A percentile compares a stretch with the other conserved stretches of the same genome.
phyloP scores from a whole-genome alignment of 2,888 invertebrate species.

The Dasysyrphus albostriatus region DNA sequence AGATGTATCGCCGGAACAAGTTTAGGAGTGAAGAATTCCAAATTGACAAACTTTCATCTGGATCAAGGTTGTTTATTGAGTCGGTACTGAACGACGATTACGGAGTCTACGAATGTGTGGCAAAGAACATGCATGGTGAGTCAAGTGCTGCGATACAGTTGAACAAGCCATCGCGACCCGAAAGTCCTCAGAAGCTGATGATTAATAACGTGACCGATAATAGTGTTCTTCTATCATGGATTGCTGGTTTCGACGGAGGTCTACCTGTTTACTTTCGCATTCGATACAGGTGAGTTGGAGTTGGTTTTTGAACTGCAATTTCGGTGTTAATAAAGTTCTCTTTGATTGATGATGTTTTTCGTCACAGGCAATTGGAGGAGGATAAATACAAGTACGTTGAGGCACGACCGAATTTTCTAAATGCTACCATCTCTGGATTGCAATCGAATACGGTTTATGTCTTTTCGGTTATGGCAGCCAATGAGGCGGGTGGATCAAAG shows the following conservation, averaged over 20 bases:
- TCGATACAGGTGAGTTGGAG: constrained; percentile 77
- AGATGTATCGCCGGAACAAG: constrained; percentile 81
- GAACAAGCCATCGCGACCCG: constrained; percentile 81
- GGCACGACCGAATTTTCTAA: constrained; percentile 79
- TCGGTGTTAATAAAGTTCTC: not conserved
- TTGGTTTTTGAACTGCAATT: not conserved
- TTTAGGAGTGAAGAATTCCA: constrained; percentile 80
- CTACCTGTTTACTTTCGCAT: constrained; percentile 81
- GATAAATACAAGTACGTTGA: constrained; percentile 82
- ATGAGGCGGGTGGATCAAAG: constrained; percentile 82
- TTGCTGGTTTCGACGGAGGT: constrained; percentile 81
- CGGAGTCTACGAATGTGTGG: constrained; percentile 81
- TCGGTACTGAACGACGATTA: constrained; percentile 81
- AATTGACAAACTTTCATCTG: constrained; percentile 80
- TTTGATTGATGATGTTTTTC: constrained; percentile 12
- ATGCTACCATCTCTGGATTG: constrained; percentile 79
- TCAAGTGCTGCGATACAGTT: constrained; percentile 81
- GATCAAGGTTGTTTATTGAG: constrained; percentile 80
- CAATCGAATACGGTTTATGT: constrained; percentile 80
- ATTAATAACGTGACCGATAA: constrained; percentile 81
- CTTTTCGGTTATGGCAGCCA: constrained; percentile 82
- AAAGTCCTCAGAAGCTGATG: constrained; percentile 79
- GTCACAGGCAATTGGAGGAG: constrained; percentile 78
- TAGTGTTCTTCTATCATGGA: constrained; percentile 79
- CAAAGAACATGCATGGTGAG: constrained; percentile 80